A percentile compares a stretch with the other conserved stretches of the same genome.
These are phyloP conservation scores for Erythrolamprus reginae DNA, from an alignment of 2,113 vertebrate genomes.

Conservation along the genomic window DNA sequence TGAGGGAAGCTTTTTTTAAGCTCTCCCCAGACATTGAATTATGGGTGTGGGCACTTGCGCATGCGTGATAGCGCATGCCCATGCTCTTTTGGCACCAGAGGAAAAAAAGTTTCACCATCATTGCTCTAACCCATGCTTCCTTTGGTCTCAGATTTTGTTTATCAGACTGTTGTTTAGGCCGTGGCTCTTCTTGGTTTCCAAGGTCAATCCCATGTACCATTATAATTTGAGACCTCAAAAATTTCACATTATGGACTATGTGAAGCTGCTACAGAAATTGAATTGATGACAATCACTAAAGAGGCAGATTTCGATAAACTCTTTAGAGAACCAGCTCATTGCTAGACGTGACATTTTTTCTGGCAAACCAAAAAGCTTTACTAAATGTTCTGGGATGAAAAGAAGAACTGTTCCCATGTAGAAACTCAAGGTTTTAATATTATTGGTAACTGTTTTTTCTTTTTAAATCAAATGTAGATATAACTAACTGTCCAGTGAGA, in stretches of 20 bases:
- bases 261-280: background rate
- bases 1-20: too few relatives aligned
- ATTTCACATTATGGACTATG: background rate
- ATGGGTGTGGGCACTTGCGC: too few relatives aligned
- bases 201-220: background rate
- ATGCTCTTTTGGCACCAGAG: too few relatives aligned
- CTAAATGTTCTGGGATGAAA: background rate
- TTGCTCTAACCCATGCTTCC: background rate
- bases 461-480: background rate
- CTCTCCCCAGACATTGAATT: too few relatives aligned
- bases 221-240: background rate
- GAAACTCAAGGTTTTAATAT: background rate
- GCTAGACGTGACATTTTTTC: too few relatives aligned
- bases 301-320: background rate
- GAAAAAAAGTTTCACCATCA: too few relatives aligned
- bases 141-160: background rate
- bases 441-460: background rate
- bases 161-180: background rate
- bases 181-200: background rate
- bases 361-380: too few relatives aligned
- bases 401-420: background rate
- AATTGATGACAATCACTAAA: background rate
- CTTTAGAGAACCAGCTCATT: background rate
- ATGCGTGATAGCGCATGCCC: too few relatives aligned
- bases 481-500: background rate